Evolutionary conservation across 2,888 invertebrate species (phyloP).

Genomic region (Ptychoptera contaminata): DNA sequence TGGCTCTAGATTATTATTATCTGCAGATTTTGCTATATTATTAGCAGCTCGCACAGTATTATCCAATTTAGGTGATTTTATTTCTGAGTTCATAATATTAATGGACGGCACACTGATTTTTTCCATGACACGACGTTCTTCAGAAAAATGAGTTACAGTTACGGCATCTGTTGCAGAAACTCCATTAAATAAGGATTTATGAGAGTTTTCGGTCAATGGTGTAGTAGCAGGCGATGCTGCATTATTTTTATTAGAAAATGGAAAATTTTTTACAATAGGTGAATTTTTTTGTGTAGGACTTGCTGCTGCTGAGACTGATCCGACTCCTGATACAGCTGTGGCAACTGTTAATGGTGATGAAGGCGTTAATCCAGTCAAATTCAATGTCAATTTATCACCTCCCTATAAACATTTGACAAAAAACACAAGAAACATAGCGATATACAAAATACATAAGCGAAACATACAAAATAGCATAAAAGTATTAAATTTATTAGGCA

Average conservation of each 20-base stretch:
- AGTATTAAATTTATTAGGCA: neutral
- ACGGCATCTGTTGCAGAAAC: conserved; percentile 20
- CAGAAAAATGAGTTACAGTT: conserved; percentile 42
- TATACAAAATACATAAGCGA: conserved; percentile 3
- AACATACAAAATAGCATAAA: conserved; percentile 2
- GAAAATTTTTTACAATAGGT: conserved; percentile 3
- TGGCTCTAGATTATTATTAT: neutral
- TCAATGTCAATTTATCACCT: conserved; percentile 51
- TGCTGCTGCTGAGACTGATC: conserved; percentile 8
- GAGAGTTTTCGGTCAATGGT: conserved; percentile 28
- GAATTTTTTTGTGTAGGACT: conserved; percentile 11
- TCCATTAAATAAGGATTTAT: conserved; percentile 15
- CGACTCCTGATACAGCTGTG: conserved; percentile 14
- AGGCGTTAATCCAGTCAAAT: conserved; percentile 38
- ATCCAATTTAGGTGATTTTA: conserved; percentile 6
- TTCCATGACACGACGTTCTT: conserved; percentile 25
- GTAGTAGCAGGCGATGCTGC: conserved; percentile 17
- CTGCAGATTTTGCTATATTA: neutral
- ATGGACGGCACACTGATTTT: conserved; percentile 16
- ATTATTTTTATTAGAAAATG: conserved; percentile 1
- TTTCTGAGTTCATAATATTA: conserved; percentile 8
- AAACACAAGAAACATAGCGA: conserved; percentile 8
- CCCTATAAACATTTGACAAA: conserved; percentile 32
- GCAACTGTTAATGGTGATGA: conserved; percentile 13
- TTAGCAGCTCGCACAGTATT: conserved; percentile 1